Evolutionary conservation across 2,888 invertebrate genomes (phyloP).

Genomic region (Epinotia bilunana): DNA sequence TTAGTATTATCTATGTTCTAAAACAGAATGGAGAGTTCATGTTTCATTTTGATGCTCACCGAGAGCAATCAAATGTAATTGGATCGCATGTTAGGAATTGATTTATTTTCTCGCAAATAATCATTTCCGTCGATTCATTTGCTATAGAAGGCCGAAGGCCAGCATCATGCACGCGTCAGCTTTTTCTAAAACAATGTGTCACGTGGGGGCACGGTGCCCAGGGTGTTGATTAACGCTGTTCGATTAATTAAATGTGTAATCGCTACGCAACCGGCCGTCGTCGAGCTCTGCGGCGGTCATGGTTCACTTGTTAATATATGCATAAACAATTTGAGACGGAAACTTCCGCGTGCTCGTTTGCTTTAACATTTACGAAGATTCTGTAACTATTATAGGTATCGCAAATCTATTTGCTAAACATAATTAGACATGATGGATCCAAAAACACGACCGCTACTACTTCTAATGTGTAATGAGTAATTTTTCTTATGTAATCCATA

Average conservation of each 20-base stretch:
- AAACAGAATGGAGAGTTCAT: not conserved
- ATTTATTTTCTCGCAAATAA: conserved; percentile 5
- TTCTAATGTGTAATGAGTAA: not conserved
- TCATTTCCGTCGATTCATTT: conserved; percentile 25
- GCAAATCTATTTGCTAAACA: not conserved
- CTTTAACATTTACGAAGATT: not conserved
- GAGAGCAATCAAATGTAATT: conserved; percentile 11
- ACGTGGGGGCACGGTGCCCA: conserved; percentile 6
- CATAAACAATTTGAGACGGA: not conserved
- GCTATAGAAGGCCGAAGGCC: conserved; percentile 18
- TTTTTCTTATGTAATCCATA: no score
- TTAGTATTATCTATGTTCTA: not conserved
- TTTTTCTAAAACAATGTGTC: conserved; percentile 22
- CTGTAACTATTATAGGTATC: not conserved
- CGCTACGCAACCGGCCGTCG: conserved; percentile 5
- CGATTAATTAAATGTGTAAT: conserved; percentile 21
- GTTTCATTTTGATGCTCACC: not conserved
- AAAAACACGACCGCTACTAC: not conserved
- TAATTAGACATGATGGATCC: not conserved
- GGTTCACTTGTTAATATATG: conserved; percentile 2
- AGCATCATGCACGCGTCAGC: not conserved
- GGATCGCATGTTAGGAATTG: conserved; percentile 19
- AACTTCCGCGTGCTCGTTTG: not conserved
- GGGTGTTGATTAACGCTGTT: conserved; percentile 10
- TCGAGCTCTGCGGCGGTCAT: conserved; percentile 10